These are phyloP conservation scores for Eurois occulta DNA, from an alignment of 2,888 invertebrate genomes.

Conservation along the genomic window DNA sequence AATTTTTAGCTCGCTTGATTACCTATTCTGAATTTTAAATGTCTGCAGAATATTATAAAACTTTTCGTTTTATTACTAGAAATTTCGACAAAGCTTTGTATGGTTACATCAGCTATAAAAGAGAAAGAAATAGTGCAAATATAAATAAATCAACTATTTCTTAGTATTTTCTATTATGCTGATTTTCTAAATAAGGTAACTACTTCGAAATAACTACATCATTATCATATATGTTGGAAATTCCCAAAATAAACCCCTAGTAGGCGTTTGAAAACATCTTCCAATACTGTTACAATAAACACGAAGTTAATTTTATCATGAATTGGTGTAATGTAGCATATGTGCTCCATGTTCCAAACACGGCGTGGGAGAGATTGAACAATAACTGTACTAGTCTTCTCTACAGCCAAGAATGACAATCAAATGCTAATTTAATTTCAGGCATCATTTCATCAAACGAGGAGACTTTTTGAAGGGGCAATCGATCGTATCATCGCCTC, in stretches of 20 bases:
- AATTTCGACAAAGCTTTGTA: slow-evolving; percentile 14
- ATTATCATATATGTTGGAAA: not conserved
- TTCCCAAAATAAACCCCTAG: not conserved
- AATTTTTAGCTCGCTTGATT: slow-evolving; percentile 46
- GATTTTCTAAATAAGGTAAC: not conserved
- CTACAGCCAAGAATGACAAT: slow-evolving; percentile 20
- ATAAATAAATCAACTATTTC: not conserved
- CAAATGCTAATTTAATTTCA: slow-evolving; percentile 53
- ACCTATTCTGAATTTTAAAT: slow-evolving; percentile 26
- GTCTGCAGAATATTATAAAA: slow-evolving; percentile 25
- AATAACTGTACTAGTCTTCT: slow-evolving; percentile 32
- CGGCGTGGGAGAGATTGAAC: slow-evolving; percentile 26
- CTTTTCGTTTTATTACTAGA: slow-evolving; percentile 7
- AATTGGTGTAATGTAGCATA: slow-evolving; percentile 13
- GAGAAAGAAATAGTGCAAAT: not conserved
- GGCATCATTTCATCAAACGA: slow-evolving; percentile 35
- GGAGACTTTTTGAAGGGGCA: slow-evolving; percentile 32
- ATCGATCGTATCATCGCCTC: slow-evolving; percentile 22
- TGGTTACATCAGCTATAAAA: not conserved
- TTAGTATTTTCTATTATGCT: not conserved
- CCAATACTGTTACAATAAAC: slow-evolving; percentile 22
- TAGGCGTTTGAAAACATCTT: slow-evolving; percentile 22
- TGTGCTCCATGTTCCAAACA: slow-evolving; percentile 29
- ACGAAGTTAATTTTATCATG: slow-evolving; percentile 23
- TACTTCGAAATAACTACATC: not conserved